These are phyloP conservation scores for Petrocephalus microphthalmus DNA, from an alignment of 2,113 vertebrate genomes.

Conservation along the genomic window DNA sequence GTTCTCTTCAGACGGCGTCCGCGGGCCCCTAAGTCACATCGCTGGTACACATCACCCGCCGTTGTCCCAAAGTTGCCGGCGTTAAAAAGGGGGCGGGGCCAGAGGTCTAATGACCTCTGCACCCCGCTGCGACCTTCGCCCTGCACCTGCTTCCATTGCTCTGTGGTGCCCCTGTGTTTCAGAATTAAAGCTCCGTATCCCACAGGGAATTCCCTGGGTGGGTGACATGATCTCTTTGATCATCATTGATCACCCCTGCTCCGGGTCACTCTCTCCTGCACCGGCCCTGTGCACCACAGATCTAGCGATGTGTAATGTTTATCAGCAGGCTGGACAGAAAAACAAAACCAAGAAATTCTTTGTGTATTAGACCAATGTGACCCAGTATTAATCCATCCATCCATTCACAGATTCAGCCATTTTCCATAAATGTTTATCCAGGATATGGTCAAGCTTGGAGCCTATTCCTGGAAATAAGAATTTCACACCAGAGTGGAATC, in stretches of 20 bases:
- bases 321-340: not conserved
- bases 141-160: not conserved
- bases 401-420: too few species aligned
- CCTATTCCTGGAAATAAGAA: not conserved
- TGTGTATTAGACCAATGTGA: not conserved
- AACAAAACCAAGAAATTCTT: not conserved
- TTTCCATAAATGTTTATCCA: not conserved
- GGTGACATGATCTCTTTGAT: not conserved
- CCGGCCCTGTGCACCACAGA: not conserved
- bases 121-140: not conserved
- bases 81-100: not conserved
- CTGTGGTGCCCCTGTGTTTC: not conserved
- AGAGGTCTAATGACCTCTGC: not conserved
- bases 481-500: too few species aligned
- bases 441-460: not conserved
- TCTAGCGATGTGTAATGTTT: not conserved
- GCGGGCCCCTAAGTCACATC: constrained; percentile 23
- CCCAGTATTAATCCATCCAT: not conserved
- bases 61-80: not conserved
- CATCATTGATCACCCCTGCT: not conserved
- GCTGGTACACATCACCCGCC: constrained; percentile 6
- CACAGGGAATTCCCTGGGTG: not conserved
- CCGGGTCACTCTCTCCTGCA: not conserved
- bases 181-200: not conserved
- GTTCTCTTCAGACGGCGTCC: constrained; percentile 5